Percentiles rank a stretch among this genome's conserved stretches.
Evolutionary conservation across 2,888 invertebrate genomes (phyloP).

Genomic region (Macaria notata): DNA sequence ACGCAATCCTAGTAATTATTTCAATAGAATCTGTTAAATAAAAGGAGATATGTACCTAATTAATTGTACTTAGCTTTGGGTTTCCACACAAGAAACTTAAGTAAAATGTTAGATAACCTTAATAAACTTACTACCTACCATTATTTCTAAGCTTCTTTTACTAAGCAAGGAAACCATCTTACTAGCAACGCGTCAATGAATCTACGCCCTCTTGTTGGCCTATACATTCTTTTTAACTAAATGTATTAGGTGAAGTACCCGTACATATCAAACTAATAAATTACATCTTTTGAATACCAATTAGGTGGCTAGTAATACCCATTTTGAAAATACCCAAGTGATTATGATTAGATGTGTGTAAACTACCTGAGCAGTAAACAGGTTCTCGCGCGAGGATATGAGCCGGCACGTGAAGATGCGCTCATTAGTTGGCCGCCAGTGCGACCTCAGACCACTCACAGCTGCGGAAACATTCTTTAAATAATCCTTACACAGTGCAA

Average conservation of each 20-base stretch:
- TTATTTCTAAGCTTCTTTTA: too few relatives aligned
- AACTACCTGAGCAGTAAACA: conserved; percentile 35
- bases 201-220: too few relatives aligned
- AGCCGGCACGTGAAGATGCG: conserved; percentile 39
- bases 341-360: conserved; percentile 1
- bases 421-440: conserved; percentile 44
- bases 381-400: conserved; percentile 41
- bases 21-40: not conserved
- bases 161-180: not conserved
- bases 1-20: conserved; percentile 6
- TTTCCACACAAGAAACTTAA: too few relatives aligned
- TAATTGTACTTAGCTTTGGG: too few relatives aligned
- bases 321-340: conserved; percentile 17
- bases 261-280: conserved; percentile 6
- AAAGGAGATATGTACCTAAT: too few relatives aligned
- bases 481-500: not conserved
- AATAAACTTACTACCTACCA: too few relatives aligned
- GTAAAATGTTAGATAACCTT: too few relatives aligned
- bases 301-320: conserved; percentile 2
- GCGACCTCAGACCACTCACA: conserved; percentile 23
- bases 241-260: too few relatives aligned
- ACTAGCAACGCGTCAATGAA: conserved; percentile 3
- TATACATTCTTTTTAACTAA: too few relatives aligned
- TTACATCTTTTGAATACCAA: conserved; percentile 17
- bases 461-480: conserved; percentile 5